Evolutionary conservation across 2,888 invertebrate species (phyloP).

Genomic region (Ophioninae sp.): DNA sequence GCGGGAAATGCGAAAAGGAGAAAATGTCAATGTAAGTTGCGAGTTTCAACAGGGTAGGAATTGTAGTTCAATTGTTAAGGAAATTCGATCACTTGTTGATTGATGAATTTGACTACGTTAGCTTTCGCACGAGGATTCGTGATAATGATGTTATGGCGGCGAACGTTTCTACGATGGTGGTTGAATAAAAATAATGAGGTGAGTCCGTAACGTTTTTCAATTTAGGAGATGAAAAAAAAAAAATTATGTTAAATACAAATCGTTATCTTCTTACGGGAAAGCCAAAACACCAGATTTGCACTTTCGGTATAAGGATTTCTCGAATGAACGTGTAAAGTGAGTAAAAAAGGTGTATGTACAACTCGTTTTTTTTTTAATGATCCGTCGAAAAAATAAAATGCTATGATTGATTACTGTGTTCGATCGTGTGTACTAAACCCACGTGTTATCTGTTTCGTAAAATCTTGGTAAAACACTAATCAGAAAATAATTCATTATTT

Average conservation of each 20-base stretch:
- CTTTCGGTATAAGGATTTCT: not conserved
- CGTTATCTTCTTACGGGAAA: not conserved
- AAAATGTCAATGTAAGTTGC: constrained; percentile 79
- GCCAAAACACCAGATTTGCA: not conserved
- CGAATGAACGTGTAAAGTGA: not conserved
- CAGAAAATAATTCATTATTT: too few relatives aligned
- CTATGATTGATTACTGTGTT: too few relatives aligned
- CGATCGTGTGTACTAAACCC: too few relatives aligned
- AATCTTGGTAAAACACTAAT: too few relatives aligned
- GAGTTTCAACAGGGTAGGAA: constrained; percentile 64
- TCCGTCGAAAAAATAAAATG: too few relatives aligned
- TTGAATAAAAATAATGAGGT: not conserved
- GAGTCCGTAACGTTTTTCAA: not conserved
- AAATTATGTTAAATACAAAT: not conserved
- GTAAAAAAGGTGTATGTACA: too few relatives aligned
- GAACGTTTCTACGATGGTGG: not conserved
- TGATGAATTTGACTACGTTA: not conserved
- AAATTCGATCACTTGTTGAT: constrained; percentile 64
- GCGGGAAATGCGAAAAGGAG: constrained; percentile 79
- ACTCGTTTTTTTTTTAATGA: too few relatives aligned
- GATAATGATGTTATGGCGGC: not conserved
- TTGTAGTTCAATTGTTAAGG: constrained; percentile 49
- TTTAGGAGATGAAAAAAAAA: too few relatives aligned
- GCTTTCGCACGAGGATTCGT: not conserved
- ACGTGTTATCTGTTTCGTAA: too few relatives aligned